Evolutionary conservation across 2,113 vertebrate species (phyloP), one percentile per base, ranked within the genome.

Genomic region (Hemibagrus wyckioides): DNA sequence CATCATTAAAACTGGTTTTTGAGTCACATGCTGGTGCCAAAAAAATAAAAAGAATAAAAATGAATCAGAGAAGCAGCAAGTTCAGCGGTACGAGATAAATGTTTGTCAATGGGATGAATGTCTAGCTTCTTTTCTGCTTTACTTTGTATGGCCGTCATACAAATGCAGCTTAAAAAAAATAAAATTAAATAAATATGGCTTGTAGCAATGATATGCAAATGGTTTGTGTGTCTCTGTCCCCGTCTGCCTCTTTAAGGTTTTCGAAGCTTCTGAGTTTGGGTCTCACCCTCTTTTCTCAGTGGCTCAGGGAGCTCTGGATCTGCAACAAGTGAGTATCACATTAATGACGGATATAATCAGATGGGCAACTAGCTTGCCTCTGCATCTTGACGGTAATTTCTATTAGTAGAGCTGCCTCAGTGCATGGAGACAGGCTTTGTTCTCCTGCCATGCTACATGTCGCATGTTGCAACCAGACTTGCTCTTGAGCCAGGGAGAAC

Each of bases 201-300:
- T 50, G 33, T 69, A 6, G 28, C 23, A 76, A 50, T 87, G 69
- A 81, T 63, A 69, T 88, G 41, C 50, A 36, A 90, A 88, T 90
- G 83, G 83, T 80, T 56, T 76, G 85, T 88, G 30, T 92, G 86
- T 80, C 79, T 90, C 83, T 93, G 91, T 94, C 84, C 85, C 76
- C 88, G 86, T 77, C 33, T 92, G 89, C 77, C 57, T 87, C 54
- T 87, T 91, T 86, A 90, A 95, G 95, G 94, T 95, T 91, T 95
- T 94, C 86, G 95, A 95, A 90, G 93, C 94, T 3, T 94, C 94
- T 67, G 95, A 95, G 89, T 95, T 95, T 77, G 92, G 94, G 80
- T 95, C 94, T 82, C 95, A 95, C 85, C 94, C 94, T 19, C 91
- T 95, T 83, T 95, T 95, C 93, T 95, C 94, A 0, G 71, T 95